Base-by-base conservation (phyloP, 2,113 vertebrate genomes). In the Notarius quadriscutis region DNA sequence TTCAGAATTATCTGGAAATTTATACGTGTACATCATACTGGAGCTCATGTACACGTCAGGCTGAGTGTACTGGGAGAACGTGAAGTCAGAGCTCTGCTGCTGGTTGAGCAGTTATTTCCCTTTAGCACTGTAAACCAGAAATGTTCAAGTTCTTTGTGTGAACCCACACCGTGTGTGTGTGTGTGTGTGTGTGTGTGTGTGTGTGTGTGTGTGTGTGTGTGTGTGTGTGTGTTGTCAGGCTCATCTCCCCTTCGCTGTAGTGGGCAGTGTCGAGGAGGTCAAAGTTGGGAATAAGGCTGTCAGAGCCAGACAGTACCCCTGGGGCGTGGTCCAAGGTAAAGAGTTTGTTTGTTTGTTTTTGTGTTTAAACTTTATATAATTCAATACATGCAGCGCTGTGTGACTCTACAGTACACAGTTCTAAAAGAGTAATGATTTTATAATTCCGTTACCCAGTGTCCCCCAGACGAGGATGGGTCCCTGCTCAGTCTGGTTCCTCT, bases 201-300 rank as follows among this genome's bases (percentile, higher is more conserved):
- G 15, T 72, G 17, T n/a, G 11, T n/a, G 11, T 51, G 8, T n/a
- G n/a, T 34, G 27, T 69, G 14, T 41, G 7, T 51, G 22, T 15
- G 30, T 9, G 6, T 41, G 15, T 72, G 17, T n/a, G 11, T n/a
- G 11, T 51, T n/a, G 89, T 7, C 93, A 99, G 98, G 98, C 97
- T 77, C 98, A 99, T 91, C 96, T 99, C 90, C 98, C 98, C 0
- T 99, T 99, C 0, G 98, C 98, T 1, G 98, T 99, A 88, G 97
- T 99, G 0, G 98, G 98, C 89, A 99, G 98, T 93, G 96, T 97
- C 0, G 98, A 99, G 91, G 98, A 99, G 92, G 97, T 99, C 87
- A 99, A 99, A 87, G 98, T 99, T 71, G 98, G 98, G 17, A 99
- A 99, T 95, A 99, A 99, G 93, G 95, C 97, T 74, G 98, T 99